Evolutionary conservation across 1,140 invertebrate genomes (phyloP), one percentile per base, ranked within the genome.

Genomic region (Aphidius ervi): DNA sequence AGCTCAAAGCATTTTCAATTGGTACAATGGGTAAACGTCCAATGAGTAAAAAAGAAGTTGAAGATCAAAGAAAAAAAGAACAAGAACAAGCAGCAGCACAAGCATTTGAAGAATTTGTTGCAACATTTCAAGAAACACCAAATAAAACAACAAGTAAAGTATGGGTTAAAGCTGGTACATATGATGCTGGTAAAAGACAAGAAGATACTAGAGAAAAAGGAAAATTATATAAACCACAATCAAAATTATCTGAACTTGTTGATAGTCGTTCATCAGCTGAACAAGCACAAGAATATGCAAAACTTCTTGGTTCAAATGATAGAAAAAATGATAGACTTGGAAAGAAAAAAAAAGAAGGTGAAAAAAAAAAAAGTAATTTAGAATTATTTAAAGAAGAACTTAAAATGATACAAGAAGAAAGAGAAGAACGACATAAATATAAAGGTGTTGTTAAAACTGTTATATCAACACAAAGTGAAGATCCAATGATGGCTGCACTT

Each of bases 341-440:
- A 4, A 90, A 91, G 67, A 94, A 93, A 73, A 94, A 93, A 75
- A 87, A 87, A 70, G 86, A 89, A 72, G 84, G 88, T 45, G 91
- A 94, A 66, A 95, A 96, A 71, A 95, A 95, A 73, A 98, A 98
- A 73, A 98, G 93, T 68, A 99, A 99, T 81, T 81, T 99, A 58
- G 97, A 99, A 75, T 77, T 94, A 4, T 99, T 98, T 68, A 98
- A 98, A 78, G 95, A 98, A 75, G 94, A 97, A 77, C 73, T 97
- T 37, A 89, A 91, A 82, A 88, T 93, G 79, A 96, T 97, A 59
- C 97, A 99, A 84, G 94, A 97, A 78, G 96, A 98, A 76, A 83
- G 97, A 61, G 94, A 98, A 74, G 95, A 98, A 73, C 84, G 95
- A n/a, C 94, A 97, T 78, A 92, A 92, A 69, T 92, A 91, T 65